Evolutionary conservation across 2,797 vertebrate genomes (phyloP), one percentile per base, ranked within the genome.

Genomic region (Characodon lateralis): DNA sequence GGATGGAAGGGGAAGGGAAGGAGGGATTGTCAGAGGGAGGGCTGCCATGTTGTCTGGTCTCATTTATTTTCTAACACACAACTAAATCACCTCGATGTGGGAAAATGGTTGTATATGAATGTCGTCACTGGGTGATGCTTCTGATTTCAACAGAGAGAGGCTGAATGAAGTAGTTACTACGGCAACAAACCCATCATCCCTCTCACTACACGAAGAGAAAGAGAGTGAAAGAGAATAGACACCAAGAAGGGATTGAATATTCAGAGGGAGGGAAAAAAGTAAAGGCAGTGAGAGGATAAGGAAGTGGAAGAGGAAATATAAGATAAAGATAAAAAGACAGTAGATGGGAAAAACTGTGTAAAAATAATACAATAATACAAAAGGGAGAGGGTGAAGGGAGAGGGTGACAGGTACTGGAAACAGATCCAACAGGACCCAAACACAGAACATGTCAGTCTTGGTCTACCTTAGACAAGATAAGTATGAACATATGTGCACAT

Each of bases 141-240:
- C 96, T 93, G 96, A 94, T 96, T 96, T 96, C 96, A 96, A 96
- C 96, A 96, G 80, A 86, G 82, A 41, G 96, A 96, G 96, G 96
- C 96, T 96, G 96, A 97, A 96, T 89, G 83, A 96, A 97, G 96
- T 95, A 96, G 97, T 97, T 98, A 96, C 97, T 97, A 97, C 96
- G 96, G 97, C 97, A 98, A 98, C 97, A 97, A 96, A 96, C 95
- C 96, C 96, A 96, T 97, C 97, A 97, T 96, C 96, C 95, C 96
- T 95, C 96, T 93, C 82, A 89, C 87, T 90, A 85, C 74, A 96
- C 95, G 81, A 66, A 69, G 31, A 80, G 77, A 74, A 78, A 73
- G 68, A 73, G 79, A 79, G 76, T 66, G 70, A 73, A 66, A 80
- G 48, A 80, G 71, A 81, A 73, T 20, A 84, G 79, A 79, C 56